Percentiles rank a stretch among this genome's conserved stretches.
Conservation (phyloP, 2,113 vertebrate species). For the Sphyrna mokarran region DNA sequence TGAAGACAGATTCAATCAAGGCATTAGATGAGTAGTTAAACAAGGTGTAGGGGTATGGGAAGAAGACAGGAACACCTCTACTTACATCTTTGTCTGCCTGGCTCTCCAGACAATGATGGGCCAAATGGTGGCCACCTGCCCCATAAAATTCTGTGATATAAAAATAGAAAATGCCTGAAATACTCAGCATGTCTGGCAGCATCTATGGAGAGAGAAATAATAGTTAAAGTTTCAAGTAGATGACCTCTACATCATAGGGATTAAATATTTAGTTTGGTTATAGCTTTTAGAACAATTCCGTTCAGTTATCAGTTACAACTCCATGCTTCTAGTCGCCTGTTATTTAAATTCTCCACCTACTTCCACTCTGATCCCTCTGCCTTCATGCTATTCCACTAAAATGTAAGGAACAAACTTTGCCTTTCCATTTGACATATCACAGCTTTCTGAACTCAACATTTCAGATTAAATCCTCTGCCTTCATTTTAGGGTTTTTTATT, state of each 20-base stretch:
- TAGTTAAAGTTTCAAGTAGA: not conserved
- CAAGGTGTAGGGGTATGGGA: no score
- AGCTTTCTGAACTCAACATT: not conserved
- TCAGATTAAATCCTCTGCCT: not conserved
- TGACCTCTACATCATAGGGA: not conserved
- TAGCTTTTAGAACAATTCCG: not conserved
- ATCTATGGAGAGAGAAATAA: not conserved
- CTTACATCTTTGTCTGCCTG: no score
- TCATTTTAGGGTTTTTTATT: not conserved
- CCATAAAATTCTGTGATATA: not conserved
- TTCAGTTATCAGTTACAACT: not conserved
- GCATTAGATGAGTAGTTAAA: no score
- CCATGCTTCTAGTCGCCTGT: not conserved
- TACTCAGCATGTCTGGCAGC: not conserved
- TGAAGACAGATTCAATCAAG: no score
- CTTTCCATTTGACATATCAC: not conserved
- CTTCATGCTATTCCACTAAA: not conserved
- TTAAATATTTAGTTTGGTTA: not conserved
- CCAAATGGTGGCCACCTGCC: no score
- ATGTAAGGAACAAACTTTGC: not conserved
- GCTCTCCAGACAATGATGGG: no score
- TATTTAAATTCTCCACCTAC: not conserved
- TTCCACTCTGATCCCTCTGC: not conserved
- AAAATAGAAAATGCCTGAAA: not conserved
- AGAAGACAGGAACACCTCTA: no score